These are phyloP conservation scores for Pluvianellus socialis DNA, from an alignment of 2,113 vertebrate genomes.

Conservation along the genomic window DNA sequence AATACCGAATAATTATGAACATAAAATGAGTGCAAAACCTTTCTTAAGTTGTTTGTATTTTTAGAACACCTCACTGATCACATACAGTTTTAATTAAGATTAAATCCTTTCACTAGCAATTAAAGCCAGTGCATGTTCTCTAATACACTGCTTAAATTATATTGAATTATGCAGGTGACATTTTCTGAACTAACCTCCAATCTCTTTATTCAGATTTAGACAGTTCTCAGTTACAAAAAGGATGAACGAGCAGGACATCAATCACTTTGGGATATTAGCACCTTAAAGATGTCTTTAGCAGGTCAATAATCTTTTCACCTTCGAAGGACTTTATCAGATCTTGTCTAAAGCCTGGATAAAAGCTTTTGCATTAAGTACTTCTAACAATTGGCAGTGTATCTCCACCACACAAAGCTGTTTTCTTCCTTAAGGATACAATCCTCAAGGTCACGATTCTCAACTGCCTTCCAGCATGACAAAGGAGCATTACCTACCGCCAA, in stretches of 20 bases:
- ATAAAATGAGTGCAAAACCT: background rate
- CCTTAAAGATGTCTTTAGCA: slow-evolving; percentile 94
- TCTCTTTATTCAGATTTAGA: slow-evolving; percentile 86
- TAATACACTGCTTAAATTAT: slow-evolving; percentile 52
- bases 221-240: slow-evolving; percentile 81
- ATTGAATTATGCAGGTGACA: slow-evolving; percentile 73
- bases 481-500: slow-evolving; percentile 85
- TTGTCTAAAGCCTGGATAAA: slow-evolving; percentile 91
- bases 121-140: slow-evolving; percentile 37
- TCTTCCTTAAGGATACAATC: slow-evolving; percentile 84
- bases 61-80: background rate
- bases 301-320: slow-evolving; percentile 99
- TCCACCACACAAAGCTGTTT: slow-evolving; percentile 89
- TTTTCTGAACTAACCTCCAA: slow-evolving; percentile 82
- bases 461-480: slow-evolving; percentile 83
- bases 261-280: slow-evolving; percentile 89
- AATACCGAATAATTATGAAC: background rate
- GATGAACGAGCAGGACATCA: slow-evolving; percentile 89
- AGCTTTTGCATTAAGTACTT: slow-evolving; percentile 90
- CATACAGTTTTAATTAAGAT: background rate
- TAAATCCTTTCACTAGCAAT: slow-evolving; percentile 35
- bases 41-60: background rate
- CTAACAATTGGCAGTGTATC: slow-evolving; percentile 86
- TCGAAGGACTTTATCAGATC: slow-evolving; percentile 97
- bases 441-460: slow-evolving; percentile 90